A percentile compares a stretch with the other conserved stretches of the same genome.
phyloP scores from a whole-genome alignment of 1,140 invertebrate species.

The Helicoverpa zea region DNA sequence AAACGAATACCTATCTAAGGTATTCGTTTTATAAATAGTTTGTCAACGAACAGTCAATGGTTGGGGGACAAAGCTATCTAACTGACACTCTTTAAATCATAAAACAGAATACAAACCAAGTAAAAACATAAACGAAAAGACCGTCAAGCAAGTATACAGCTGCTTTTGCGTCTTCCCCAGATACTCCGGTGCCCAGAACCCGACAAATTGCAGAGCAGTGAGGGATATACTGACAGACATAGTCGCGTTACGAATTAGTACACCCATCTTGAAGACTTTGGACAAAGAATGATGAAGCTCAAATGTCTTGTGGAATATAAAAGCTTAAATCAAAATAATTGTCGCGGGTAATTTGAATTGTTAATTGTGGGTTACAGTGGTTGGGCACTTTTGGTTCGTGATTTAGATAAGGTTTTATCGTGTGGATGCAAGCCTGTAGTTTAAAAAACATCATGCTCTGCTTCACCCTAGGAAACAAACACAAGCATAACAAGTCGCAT shows the following conservation, averaged over 20 bases:
- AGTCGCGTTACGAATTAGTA: conserved; percentile 47
- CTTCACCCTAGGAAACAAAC: too few species aligned
- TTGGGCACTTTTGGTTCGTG: conserved; percentile 37
- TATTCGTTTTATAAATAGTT: too few species aligned
- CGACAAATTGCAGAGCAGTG: conserved; percentile 56
- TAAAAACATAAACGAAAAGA: conserved; percentile 62
- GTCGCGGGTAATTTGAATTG: conserved; percentile 10
- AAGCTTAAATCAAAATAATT: conserved; percentile 40
- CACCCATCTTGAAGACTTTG: conserved; percentile 19
- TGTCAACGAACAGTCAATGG: too few species aligned
- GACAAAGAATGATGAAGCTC: not conserved
- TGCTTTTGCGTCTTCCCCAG: conserved; percentile 27
- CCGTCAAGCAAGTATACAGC: conserved; percentile 56
- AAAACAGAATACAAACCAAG: conserved; percentile 59
- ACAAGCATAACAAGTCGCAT: too few species aligned
- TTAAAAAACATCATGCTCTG: too few species aligned
- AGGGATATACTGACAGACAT: conserved; percentile 53
- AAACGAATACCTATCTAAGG: too few species aligned
- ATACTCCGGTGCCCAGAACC: conserved; percentile 64
- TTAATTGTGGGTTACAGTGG: conserved; percentile 45
- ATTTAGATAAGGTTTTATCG: too few species aligned
- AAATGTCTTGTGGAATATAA: not conserved
- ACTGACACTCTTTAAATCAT: too few species aligned
- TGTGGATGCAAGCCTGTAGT: too few species aligned
- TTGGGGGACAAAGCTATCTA: too few species aligned